Percentiles rank a stretch among this genome's conserved stretches.
Conservation (phyloP, 2,888 invertebrate species). For the Apotomis capreana region DNA sequence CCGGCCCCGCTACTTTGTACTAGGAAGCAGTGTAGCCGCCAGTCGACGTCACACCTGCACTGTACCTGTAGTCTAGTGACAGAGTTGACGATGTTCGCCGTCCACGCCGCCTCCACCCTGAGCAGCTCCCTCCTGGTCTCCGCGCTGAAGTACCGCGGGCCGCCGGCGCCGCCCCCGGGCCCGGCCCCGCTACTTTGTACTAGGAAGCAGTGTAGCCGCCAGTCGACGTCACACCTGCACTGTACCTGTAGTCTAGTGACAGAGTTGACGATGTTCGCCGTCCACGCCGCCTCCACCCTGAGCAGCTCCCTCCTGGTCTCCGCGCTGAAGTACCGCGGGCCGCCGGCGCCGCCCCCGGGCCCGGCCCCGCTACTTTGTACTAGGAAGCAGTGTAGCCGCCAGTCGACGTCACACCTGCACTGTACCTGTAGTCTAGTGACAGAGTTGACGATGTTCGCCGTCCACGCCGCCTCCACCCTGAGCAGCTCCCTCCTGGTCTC, state of each 20-base stretch:
- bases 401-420: conserved; percentile 84
- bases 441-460: conserved; percentile 95
- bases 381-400: conserved; percentile 96
- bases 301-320: conserved; percentile 95
- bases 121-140: conserved; percentile 95
- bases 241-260: conserved; percentile 95
- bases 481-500: conserved; percentile 95
- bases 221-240: too few relatives aligned
- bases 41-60: conserved; percentile 84
- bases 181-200: conserved; percentile 84
- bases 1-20: conserved; percentile 84
- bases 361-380: conserved; percentile 84
- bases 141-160: conserved; percentile 91
- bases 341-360: conserved; percentile 50
- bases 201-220: conserved; percentile 96
- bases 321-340: conserved; percentile 91
- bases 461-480: conserved; percentile 97
- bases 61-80: conserved; percentile 94
- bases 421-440: conserved; percentile 94
- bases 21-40: conserved; percentile 96
- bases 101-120: conserved; percentile 97
- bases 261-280: conserved; percentile 95
- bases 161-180: conserved; percentile 50
- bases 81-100: conserved; percentile 95
- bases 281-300: conserved; percentile 97